Percentiles rank a stretch among this genome's conserved stretches.
These are phyloP conservation scores for Ara ararauna DNA, from an alignment of 2,797 vertebrate species.

Conservation along the genomic window DNA sequence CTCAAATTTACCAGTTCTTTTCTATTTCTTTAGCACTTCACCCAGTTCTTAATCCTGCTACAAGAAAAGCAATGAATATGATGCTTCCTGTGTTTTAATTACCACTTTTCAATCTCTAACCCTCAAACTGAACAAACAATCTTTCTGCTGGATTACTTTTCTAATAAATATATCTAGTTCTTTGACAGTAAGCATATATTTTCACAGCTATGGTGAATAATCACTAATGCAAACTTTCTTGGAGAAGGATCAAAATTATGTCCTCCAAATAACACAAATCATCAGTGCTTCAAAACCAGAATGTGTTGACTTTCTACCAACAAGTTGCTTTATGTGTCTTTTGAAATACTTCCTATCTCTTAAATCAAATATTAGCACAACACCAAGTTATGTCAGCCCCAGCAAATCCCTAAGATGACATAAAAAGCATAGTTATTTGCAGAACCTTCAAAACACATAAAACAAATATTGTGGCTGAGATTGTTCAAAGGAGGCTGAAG, in stretches of 20 bases:
- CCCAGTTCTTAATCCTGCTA: background rate
- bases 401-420: background rate
- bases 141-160: background rate
- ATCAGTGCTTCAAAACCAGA: background rate
- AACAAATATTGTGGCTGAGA: background rate
- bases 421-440: background rate
- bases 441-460: background rate
- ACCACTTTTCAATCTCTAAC: background rate
- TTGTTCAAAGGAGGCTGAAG: background rate
- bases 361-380: background rate
- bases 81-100: background rate
- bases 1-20: background rate
- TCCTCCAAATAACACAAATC: background rate
- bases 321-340: background rate
- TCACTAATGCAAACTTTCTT: background rate
- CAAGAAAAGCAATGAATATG: background rate
- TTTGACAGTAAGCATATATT: background rate
- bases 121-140: background rate
- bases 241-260: conserved; percentile 4
- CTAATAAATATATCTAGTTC: background rate
- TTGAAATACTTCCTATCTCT: background rate
- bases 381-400: background rate
- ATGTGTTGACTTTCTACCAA: background rate
- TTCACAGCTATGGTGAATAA: background rate
- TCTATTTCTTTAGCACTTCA: background rate